Evolutionary conservation across 1,140 invertebrate genomes (phyloP), one percentile per base, ranked within the genome.

Genomic region (Drosophila arizonae): DNA sequence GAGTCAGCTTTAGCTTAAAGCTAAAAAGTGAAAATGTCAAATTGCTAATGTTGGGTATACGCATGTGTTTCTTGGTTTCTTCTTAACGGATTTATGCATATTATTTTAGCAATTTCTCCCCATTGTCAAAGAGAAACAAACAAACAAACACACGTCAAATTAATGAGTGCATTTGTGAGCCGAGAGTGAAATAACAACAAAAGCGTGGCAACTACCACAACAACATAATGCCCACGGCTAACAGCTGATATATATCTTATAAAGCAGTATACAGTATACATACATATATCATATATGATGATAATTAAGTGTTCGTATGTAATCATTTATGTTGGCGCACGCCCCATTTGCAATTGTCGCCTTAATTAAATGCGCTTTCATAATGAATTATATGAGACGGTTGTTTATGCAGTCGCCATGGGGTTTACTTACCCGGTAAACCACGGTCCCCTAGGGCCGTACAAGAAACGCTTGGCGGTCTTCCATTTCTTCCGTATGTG

Each of bases 361-460:
- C 78, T 69, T 72, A 66, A 73, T 73, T 73, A 69, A 77, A 72
- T 70, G 62, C 54, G 48, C 64, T 85, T 85, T 87, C 82, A 87
- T 79, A 86, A 86, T 79, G 64, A 51, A 13, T 43, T 48, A 36
- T 51, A 15, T 17, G 28, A 30, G 8, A 8, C 15, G 33, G 15
- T 54, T 33, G 5, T 30, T 52, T 52, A 17, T 17, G 3, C 13
- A 45, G 2, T 33, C 28, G 24, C 2, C 6, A 54, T 26, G 28
- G 56, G 26, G 6, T 26, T 6, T 9, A 90, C 92, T 92, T 77
- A 93, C 93, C 92, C 92, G 61, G 90, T 90, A 74, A 81, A 91
- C 94, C 94, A 95, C 11, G 94, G 92, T 51, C 94, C 94, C 63
- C 94, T 86, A 28, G 93, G 93, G 57, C 94, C 93, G 30, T 91